Percentiles rank a stretch among this genome's conserved stretches.
Conservation (phyloP, 2,888 invertebrate genomes). For the Chalcosyrphus nemorum region DNA sequence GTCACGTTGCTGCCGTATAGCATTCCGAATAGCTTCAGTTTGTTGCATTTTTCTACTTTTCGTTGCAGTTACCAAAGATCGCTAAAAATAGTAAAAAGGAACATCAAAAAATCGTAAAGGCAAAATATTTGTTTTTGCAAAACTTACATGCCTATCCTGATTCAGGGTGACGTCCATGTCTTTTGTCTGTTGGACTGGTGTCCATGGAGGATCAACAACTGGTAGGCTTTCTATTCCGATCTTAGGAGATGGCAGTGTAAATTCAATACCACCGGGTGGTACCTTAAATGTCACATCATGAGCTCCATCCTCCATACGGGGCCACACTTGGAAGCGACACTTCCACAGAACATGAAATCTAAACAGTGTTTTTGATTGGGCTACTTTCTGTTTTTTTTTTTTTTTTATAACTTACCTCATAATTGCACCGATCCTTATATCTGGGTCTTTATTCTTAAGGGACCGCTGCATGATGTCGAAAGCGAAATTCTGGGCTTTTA, state of each 20-base stretch:
- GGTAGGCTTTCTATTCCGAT: conserved; percentile 97
- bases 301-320: conserved; percentile 99
- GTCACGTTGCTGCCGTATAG: conserved; percentile 97
- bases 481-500: conserved; percentile 94
- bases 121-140: not conserved
- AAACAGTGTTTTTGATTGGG: not conserved
- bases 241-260: conserved; percentile 98
- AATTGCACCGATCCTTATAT: conserved; percentile 91
- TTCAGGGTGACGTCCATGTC: conserved; percentile 99
- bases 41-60: conserved; percentile 99
- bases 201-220: conserved; percentile 99
- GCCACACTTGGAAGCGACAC: conserved; percentile 98
- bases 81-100: conserved; percentile 83
- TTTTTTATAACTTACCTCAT: conserved; percentile 83
- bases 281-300: conserved; percentile 96
- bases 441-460: conserved; percentile 91
- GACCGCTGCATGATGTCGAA: conserved; percentile 94
- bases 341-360: conserved; percentile 98
- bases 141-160: conserved; percentile 95
- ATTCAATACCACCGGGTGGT: conserved; percentile 99
- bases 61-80: conserved; percentile 98
- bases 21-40: conserved; percentile 97
- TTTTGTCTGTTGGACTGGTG: conserved; percentile 98
- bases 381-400: not conserved
- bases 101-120: no score